Conservation (phyloP, 2,797 vertebrate species). For the Pseudomugil gertrudae region DNA sequence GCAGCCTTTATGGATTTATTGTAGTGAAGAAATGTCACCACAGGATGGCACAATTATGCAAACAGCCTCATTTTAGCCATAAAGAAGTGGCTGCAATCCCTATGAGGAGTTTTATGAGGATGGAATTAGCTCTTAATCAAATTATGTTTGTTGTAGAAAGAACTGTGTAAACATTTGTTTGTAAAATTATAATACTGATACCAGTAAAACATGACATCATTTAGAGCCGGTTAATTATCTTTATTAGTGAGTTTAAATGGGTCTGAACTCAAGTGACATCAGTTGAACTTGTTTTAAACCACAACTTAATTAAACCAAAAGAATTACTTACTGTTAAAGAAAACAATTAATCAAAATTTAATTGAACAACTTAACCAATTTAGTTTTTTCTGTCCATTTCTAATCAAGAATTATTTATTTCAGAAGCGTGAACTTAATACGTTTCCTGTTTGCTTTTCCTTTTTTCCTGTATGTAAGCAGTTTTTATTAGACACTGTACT, state of each 20-base stretch:
- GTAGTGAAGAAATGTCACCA: slow-evolving; percentile 28
- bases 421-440: not conserved
- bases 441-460: not conserved
- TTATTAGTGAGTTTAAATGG: not conserved
- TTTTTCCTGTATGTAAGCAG: not conserved
- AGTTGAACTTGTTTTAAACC: not conserved
- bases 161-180: too few species aligned
- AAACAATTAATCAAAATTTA: too few species aligned
- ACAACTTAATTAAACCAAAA: not conserved
- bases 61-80: not conserved
- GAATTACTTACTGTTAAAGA: not conserved
- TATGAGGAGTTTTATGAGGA: too few species aligned
- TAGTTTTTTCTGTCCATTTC: too few species aligned
- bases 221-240: too few species aligned
- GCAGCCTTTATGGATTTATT: slow-evolving; percentile 9
- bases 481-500: not conserved
- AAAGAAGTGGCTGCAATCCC: not conserved
- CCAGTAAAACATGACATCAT: too few species aligned
- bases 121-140: too few species aligned
- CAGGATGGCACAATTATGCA: slow-evolving; percentile 32
- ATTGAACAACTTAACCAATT: not conserved
- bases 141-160: too few species aligned
- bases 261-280: not conserved
- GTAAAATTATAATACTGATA: too few species aligned
- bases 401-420: not conserved